Conservation (phyloP, 2,888 invertebrate genomes). For the Trimorus sp. region DNA sequence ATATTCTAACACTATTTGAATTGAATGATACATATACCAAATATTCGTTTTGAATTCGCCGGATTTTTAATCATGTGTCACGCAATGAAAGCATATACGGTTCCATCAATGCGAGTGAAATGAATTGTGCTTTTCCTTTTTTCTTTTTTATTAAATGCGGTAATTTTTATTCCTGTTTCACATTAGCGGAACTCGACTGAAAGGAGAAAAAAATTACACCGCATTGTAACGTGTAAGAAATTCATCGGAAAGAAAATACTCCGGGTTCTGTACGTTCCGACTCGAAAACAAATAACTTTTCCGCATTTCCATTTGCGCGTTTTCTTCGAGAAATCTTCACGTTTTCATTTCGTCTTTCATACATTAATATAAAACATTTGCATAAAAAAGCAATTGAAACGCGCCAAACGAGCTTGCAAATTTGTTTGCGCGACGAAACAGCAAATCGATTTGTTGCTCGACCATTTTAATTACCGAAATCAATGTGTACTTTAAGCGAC, state of each 20-base stretch:
- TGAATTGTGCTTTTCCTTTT: slow-evolving; percentile 14
- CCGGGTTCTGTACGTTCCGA: slow-evolving; percentile 26
- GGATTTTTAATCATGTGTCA: slow-evolving; percentile 35
- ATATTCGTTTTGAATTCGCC: slow-evolving; percentile 29
- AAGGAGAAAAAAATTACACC: slow-evolving; percentile 31
- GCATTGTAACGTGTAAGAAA: slow-evolving; percentile 49
- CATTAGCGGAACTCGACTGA: slow-evolving; percentile 12
- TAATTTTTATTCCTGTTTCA: slow-evolving; percentile 34
- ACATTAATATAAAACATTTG: slow-evolving; percentile 35
- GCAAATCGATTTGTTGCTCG: no score
- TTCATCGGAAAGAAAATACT: slow-evolving; percentile 35
- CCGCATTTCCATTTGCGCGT: slow-evolving; percentile 30
- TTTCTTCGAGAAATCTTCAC: slow-evolving; percentile 14
- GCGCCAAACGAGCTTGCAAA: no score
- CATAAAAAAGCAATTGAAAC: no score
- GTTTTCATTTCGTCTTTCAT: slow-evolving; percentile 29
- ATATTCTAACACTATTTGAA: slow-evolving; percentile 34
- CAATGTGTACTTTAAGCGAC: no score
- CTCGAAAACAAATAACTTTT: slow-evolving; percentile 50
- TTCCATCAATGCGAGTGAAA: slow-evolving; percentile 22
- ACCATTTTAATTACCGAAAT: no score
- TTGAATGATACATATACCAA: slow-evolving; percentile 19
- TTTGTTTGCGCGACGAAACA: no score
- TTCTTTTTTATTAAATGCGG: slow-evolving; percentile 23
- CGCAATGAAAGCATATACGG: slow-evolving; percentile 10